Percentiles rank a stretch among this genome's conserved stretches.
phyloP scores from a whole-genome alignment of 2,888 invertebrate species.

The Parnassius orleans region DNA sequence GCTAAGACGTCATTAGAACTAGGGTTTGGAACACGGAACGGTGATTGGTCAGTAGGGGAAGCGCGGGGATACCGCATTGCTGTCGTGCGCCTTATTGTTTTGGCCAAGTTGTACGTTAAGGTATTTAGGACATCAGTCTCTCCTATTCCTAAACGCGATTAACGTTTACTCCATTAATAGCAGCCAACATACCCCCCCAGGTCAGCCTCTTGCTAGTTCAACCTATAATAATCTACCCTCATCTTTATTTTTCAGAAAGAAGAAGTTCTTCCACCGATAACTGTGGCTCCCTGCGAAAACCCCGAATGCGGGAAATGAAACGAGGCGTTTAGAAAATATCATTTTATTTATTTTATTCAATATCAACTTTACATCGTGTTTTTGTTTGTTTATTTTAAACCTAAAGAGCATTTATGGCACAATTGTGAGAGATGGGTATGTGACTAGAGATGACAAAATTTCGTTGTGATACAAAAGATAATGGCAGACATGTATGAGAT shows the following conservation, averaged over 20 bases:
- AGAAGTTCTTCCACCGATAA: constrained; percentile 42
- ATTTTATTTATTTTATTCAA: constrained; percentile 27
- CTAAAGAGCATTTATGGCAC: constrained; percentile 68
- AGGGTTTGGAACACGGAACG: no score
- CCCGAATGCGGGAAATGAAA: constrained; percentile 37
- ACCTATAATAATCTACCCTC: neutral
- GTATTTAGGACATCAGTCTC: no score
- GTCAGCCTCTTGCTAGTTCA: no score
- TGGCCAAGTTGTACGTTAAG: no score
- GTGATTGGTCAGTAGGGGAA: no score
- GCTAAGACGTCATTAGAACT: no score
- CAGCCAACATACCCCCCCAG: no score
- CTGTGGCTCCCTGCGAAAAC: constrained; percentile 35
- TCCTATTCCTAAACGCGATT: no score
- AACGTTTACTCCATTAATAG: no score
- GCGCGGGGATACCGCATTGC: no score
- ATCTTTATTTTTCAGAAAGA: constrained; percentile 35
- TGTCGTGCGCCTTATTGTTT: no score
- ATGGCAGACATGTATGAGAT: constrained; percentile 41
- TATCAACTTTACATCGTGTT: constrained; percentile 39
- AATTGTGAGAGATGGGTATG: constrained; percentile 45
- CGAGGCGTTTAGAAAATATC: constrained; percentile 35
- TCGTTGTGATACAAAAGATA: constrained; percentile 40
- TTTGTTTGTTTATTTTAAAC: constrained; percentile 35
- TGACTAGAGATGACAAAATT: constrained; percentile 63